A percentile compares a stretch with the other conserved stretches of the same genome.
These are phyloP conservation scores for Darevskia nairensis DNA, from an alignment of 2,797 vertebrate species.

Conservation along the genomic window DNA sequence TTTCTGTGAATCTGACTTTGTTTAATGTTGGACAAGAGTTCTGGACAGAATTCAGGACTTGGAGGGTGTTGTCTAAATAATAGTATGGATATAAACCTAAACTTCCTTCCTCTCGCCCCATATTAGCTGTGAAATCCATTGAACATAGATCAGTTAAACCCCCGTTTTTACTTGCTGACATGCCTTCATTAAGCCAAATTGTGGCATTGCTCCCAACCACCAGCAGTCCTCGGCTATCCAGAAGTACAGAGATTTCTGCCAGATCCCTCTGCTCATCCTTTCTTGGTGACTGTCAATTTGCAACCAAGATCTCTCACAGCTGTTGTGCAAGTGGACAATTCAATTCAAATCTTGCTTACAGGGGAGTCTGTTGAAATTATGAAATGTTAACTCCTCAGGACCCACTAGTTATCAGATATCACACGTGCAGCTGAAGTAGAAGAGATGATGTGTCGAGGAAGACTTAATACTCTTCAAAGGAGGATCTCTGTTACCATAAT, in stretches of 20 bases:
- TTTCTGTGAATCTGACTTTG: not conserved
- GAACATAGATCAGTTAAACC: not conserved
- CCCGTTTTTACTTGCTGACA: slow-evolving; percentile 30
- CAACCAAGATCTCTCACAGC: slow-evolving; percentile 46
- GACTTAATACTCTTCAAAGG: slow-evolving; percentile 21
- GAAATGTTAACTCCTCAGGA: slow-evolving; percentile 47
- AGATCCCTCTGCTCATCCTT: slow-evolving; percentile 30
- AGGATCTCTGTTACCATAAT: slow-evolving; percentile 11
- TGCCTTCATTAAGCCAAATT: slow-evolving; percentile 30
- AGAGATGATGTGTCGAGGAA: slow-evolving; percentile 31
- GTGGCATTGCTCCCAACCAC: slow-evolving; percentile 41
- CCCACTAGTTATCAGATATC: slow-evolving; percentile 32
- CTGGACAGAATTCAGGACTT: not conserved
- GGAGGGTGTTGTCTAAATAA: not conserved
- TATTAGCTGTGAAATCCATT: slow-evolving; percentile 16
- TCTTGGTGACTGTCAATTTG: slow-evolving; percentile 20
- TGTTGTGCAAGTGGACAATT: slow-evolving; percentile 41
- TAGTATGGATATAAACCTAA: not conserved
- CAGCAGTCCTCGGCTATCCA: slow-evolving; percentile 11
- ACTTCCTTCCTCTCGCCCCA: not conserved
- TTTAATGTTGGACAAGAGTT: not conserved
- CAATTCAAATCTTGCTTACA: slow-evolving; percentile 46
- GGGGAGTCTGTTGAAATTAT: slow-evolving; percentile 40
- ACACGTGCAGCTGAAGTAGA: slow-evolving; percentile 28
- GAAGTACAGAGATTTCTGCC: slow-evolving; percentile 29